Base-by-base conservation (phyloP, 2,113 vertebrate genomes). In the Salvelinus namaycush region DNA sequence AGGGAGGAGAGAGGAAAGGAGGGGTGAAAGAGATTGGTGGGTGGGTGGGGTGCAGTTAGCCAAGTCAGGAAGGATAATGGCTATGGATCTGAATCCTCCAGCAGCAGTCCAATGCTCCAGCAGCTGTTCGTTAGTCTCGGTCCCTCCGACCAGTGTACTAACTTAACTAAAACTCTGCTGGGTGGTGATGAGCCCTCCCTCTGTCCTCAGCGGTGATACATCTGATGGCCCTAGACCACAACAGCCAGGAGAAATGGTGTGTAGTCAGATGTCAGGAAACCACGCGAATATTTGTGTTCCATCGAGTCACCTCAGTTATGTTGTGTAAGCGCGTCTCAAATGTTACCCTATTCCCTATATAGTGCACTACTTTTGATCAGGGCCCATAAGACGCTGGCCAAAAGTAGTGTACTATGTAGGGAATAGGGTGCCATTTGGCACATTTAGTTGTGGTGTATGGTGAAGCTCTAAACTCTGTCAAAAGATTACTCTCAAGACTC, bases 51-150 rank as follows among this genome's bases (percentile, higher is more conserved):
- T 34, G 4, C 74, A 65, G 80, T 83, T 79, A 83, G 87, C 72
- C 74, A 77, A 90, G 74, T 73, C 79, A 78, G 87, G 87, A 90
- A 92, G 81, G 79, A 76, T 78, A 39, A 44, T 44, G 39, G 39
- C 39, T 44, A 3, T 34, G 12, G 16, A 22, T 48, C 72, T 11
- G 68, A n/a, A 31, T 65, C 20, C 22, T 14, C 39, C 39, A 34
- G 20, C 18, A 3, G 29, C 26, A 22, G 4, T 39, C 1, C 8
- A 75, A 9, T 12, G 1, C 24, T 65, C 6, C 72, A 44, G 67
- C 27, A 60, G 78, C 87, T 89, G 87, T 88, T 88, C 84, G 76
- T 11, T 24, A 57, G 77, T 48, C 27, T 27, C 27, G 27, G 2
- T 27, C 27, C 27, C 27, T 27, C 27, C 27, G 27, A 3, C 27